Base-by-base conservation (phyloP, 2,888 invertebrate genomes). In the Tubulanus polymorphus region DNA sequence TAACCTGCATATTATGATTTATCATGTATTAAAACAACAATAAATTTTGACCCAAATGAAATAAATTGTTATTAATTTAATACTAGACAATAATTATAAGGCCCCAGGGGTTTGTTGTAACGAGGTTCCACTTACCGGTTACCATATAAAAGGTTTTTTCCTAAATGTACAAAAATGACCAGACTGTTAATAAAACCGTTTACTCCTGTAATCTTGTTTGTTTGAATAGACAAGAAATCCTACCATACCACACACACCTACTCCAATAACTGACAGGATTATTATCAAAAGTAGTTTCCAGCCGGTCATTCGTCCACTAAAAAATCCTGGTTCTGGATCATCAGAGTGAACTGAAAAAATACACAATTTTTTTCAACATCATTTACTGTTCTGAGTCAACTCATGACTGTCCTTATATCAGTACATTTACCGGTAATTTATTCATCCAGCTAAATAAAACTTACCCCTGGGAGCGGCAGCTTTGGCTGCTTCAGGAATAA, bases 181-280 rank as follows among this genome's bases (percentile, higher is more conserved):
- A n/a, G n/a, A n/a, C n/a, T n/a, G n/a, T 80, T 80, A 88, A 74
- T 88, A 87, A 80, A 93, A 89, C 69, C 94, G 85, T 81, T 96
- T 96, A 69, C 92, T 85, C 57, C 88, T 88, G 64, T 90, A 88
- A 74, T 93, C 91, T 75, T 91, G 90, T 58, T 89, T 87, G 75
- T 94, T 94, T 77, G 93, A 92, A 78, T 94, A 94, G 78, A 91
- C 89, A 84, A 94, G 89, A 60, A 95, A 89, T 28, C 90, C 93
- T 53, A 94, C 85, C 2, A 94, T 89, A 0, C 90, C 88, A 61
- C 89, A 85, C 0, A 88, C 90, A 45, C 91, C 88, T 10, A 94
- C 79, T 2, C 88, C 88, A 27, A 96, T 83, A 51, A 94, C 87
- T 15, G 89, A 88, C 51, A 89, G 83, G 65, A 97, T 83, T 82